Base-by-base conservation (phyloP, 2,888 invertebrate genomes). In the Proisotoma minuta region DNA sequence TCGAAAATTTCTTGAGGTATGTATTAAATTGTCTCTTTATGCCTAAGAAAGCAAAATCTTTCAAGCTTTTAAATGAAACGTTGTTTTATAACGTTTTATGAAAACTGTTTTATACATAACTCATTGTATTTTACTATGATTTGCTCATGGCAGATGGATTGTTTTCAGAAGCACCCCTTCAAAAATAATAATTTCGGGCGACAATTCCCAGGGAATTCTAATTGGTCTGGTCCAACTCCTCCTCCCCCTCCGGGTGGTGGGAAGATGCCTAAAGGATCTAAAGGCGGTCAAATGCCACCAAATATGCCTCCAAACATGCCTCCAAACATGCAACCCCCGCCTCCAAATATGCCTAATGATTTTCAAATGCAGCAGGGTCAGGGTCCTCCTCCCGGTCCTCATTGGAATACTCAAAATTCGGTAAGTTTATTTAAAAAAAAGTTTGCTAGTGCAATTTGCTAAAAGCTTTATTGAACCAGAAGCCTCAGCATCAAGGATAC, bases 1-100 rank as follows among this genome's bases (percentile, higher is more conserved):
- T 53, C 95, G 94, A 80, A 91, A 91, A 77, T 93, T 92, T 81
- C 82, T 97, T 58, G 95, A 96, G 84, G 89, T 89, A 78, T 72
- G 75, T 34, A 15, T 8, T n/a, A n/a, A n/a, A n/a, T n/a, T n/a
- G n/a, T n/a, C n/a, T n/a, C n/a, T n/a, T n/a, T n/a, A n/a, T n/a
- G n/a, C n/a, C n/a, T n/a, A n/a, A n/a, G n/a, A n/a, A n/a, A n/a
- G n/a, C n/a, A n/a, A n/a, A n/a, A n/a, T n/a, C n/a, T n/a, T n/a
- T n/a, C n/a, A n/a, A n/a, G n/a, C n/a, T n/a, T n/a, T n/a, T n/a
- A n/a, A n/a, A n/a, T n/a, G n/a, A n/a, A n/a, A n/a, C n/a, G n/a
- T n/a, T n/a, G n/a, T n/a, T n/a, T n/a, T n/a, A n/a, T n/a, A n/a
- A n/a, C n/a, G n/a, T n/a, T n/a, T n/a, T n/a, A n/a, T n/a, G n/a